Evolutionary conservation across 2,797 vertebrate genomes (phyloP).

Genomic region (Leptodon cayanensis): DNA sequence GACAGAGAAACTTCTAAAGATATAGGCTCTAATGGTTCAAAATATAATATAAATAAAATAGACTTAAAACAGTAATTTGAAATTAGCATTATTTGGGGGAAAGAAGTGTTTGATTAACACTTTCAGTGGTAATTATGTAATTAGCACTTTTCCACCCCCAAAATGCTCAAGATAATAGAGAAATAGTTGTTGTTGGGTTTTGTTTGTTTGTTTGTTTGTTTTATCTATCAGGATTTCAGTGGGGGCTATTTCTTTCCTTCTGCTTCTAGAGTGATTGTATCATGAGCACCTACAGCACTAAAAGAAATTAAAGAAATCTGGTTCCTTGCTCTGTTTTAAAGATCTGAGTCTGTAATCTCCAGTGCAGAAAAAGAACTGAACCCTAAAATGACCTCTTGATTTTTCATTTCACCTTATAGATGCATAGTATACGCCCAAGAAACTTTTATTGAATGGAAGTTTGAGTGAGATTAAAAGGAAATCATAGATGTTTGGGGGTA

Average conservation of each 20-base stretch:
- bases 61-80: background rate
- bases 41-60: background rate
- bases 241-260: background rate
- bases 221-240: background rate
- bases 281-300: background rate
- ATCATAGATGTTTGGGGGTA: background rate
- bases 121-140: background rate
- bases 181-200: background rate
- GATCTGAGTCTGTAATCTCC: background rate
- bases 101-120: background rate
- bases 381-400: background rate
- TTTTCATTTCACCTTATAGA: background rate
- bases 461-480: background rate
- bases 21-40: background rate
- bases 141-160: background rate
- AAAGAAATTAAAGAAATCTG: background rate
- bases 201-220: background rate
- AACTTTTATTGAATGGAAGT: background rate
- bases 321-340: background rate
- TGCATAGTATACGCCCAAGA: background rate
- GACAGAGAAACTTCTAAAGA: background rate
- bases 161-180: background rate
- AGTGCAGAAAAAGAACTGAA: background rate
- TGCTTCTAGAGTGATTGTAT: background rate
- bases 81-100: background rate